Evolutionary conservation across 1,140 invertebrate genomes (phyloP), one percentile per base, ranked within the genome.

Genomic region (Agrilus planipennis): DNA sequence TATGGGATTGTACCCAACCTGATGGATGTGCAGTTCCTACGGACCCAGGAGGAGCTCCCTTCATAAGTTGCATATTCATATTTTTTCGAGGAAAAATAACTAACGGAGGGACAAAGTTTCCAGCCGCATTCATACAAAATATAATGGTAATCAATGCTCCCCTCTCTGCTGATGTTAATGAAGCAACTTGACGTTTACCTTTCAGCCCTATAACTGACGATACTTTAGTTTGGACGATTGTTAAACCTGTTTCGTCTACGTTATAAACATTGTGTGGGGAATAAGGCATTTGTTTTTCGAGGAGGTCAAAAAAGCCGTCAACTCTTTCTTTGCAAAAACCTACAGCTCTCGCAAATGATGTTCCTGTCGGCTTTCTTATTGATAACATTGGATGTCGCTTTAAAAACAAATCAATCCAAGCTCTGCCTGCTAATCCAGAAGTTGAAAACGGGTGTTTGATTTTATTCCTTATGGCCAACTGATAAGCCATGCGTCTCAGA

Each of bases 81-180:
- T 50, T 46, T 51, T 60, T 62, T n/a, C 55, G 32, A 0, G 60
- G 58, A 47, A 59, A 63, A 34, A 62, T 57, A 5, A 64, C 42
- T 46, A 60, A 30, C 25, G 57, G 53, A 17, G 58, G 58, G 7
- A 64, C 41, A 53, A 58, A 63, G 23, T 29, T 45, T 4, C 57
- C 57, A 31, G 32, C 32, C 11, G 60, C 59, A 42, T 50, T 64
- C 57, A 62, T 64, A 29, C 50, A 42, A 7, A 51, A 4, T 17
- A 46, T 41, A 30, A 42, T 9, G 14, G 51, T 63, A 16, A 51
- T 27, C 25, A 63, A 55, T 44, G 57, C 57, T 18, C 65, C 67
- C 32, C 67, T 51, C 53, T 71, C 69, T 40, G 58, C 62, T 29
- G 62, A 66, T 4, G 60, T 66, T 3, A 68, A 17, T 27, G 56